phyloP scores from a whole-genome alignment of 2,113 vertebrate species.

The Verasper variegatus region DNA sequence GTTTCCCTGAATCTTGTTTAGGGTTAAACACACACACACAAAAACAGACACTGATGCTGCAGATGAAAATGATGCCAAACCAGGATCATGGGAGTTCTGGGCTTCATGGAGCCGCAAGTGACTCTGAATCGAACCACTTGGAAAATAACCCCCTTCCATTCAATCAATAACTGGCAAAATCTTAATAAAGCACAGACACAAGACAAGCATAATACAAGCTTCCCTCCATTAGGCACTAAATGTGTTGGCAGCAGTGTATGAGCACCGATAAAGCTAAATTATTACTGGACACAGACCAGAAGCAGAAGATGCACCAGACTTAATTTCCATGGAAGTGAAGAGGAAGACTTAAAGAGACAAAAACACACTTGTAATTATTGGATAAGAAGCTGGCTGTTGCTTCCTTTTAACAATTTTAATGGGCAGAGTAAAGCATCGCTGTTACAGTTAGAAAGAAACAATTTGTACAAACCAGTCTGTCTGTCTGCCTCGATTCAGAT shows the following conservation, averaged over 20 bases:
- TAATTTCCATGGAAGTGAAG: slow-evolving; percentile 14
- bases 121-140: too few relatives aligned
- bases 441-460: not conserved
- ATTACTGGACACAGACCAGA: slow-evolving; percentile 11
- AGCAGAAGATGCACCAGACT: not conserved
- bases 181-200: slow-evolving; percentile 10
- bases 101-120: not conserved
- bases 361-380: not conserved
- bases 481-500: not conserved
- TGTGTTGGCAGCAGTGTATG: slow-evolving; percentile 14
- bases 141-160: not conserved
- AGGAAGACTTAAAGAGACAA: not conserved
- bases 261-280: slow-evolving; percentile 14
- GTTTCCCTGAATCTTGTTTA: too few relatives aligned
- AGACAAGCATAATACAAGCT: not conserved
- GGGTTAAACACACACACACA: too few relatives aligned
- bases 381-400: not conserved
- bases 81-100: not conserved
- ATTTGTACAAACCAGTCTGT: not conserved
- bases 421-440: not conserved
- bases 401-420: not conserved
- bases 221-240: slow-evolving; percentile 6
- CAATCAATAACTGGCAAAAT: not conserved
- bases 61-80: not conserved
- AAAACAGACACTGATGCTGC: too few relatives aligned